Base-by-base conservation (phyloP, 2,888 invertebrate genomes). In the Tachystola acroxantha region DNA sequence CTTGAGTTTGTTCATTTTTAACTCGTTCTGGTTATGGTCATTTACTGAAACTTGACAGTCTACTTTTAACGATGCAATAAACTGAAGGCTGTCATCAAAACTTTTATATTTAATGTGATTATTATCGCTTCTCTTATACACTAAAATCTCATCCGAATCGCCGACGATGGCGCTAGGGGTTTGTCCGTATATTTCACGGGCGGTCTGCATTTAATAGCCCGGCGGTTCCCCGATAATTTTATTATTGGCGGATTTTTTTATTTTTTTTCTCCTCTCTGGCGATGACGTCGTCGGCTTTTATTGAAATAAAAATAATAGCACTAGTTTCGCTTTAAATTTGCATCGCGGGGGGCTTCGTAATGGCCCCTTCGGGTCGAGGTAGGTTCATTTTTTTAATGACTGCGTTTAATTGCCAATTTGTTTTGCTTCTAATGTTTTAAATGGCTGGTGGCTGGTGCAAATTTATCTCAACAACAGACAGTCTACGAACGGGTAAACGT, bases 201-300 rank as follows among this genome's bases (percentile, higher is more conserved):
- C 76, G 74, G 81, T 70, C 84, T 85, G 85, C 82, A 68, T 77
- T 82, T 84, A 84, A 85, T 81, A 75, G 84, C 76, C 55, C 62
- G 63, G 64, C 68, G 75, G 80, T 73, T 69, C 68, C 64, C 73
- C 78, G 78, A 84, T 84, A 85, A 84, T 85, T 84, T 84, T 81
- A 84, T 85, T 84, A 85, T 81, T 73, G 76, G 76, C 57, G 72
- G 56, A 59, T 73, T 81, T 81, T 79, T 76, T 45, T 45, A 72
- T 81, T 81, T 79, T 76, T 45, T 45, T 46, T 39, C 45, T 39
- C 51, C 52, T 34, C 50, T 34, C 68, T 76, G 74, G 50, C 63
- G 64, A 66, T 73, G 81, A 79, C 58, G 57, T 46, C 46, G 57
- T 50, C 50, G 48, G 42, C 38, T 63, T 64, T 71, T 66, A 74